Conservation (phyloP, 1,140 invertebrate species). For the Brachionus asplanchnoidis region DNA sequence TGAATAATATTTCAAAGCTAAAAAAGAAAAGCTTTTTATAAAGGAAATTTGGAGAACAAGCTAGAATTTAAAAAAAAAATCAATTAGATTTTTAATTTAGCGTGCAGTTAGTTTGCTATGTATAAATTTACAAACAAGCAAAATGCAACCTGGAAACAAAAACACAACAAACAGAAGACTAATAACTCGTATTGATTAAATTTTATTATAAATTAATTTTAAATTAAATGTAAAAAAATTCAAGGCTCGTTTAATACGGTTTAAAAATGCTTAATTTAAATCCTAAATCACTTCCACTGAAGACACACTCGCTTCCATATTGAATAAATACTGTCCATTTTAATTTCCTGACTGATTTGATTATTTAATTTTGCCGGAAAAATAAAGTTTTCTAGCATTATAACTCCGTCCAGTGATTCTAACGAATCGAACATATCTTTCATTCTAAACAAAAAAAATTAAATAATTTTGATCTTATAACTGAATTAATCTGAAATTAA, state of each 20-base stretch:
- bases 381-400: neutral
- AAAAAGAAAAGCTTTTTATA: neutral
- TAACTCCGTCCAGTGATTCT: neutral
- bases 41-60: neutral
- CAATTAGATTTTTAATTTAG: slow-evolving; percentile 30
- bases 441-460: neutral
- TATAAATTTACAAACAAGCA: neutral
- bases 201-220: slow-evolving; percentile 8
- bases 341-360: neutral
- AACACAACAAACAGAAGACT: neutral
- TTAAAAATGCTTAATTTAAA: neutral
- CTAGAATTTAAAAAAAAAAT: neutral
- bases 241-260: neutral
- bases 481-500: neutral
- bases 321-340: neutral
- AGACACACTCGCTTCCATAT: neutral
- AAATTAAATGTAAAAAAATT: neutral
- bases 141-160: slow-evolving; percentile 13
- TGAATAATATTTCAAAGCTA: neutral
- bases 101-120: neutral
- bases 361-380: neutral
- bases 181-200: neutral
- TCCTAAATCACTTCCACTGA: neutral
- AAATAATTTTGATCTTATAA: neutral
- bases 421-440: slow-evolving; percentile 7